Base-by-base conservation (phyloP, 1,140 invertebrate genomes). In the Hormaphis cornu region DNA sequence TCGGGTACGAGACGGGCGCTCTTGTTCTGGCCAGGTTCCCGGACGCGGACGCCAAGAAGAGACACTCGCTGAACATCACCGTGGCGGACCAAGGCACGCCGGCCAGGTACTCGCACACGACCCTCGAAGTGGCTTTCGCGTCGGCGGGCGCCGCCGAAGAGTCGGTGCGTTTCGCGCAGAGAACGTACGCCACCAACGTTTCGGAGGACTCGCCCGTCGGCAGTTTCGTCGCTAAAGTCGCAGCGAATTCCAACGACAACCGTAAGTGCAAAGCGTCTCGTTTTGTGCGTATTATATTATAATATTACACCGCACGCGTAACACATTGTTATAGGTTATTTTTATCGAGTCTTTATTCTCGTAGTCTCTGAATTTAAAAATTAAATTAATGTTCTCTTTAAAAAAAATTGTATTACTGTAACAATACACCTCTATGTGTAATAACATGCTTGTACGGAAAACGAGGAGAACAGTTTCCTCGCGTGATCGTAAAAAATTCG, bases 71-170 rank as follows among this genome's bases (percentile, higher is more conserved):
- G 12, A 86, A 89, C 75, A 83, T 94, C 8, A 88, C 85, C 0
- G 93, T 92, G 0, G 88, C 83, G 59, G 92, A 95, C 80, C 87
- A 91, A 73, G 92, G 91, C 0, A 77, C 78, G 37, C 89, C 89
- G 2, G 80, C 84, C 46, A 81, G 83, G 73, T 81, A 86, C 69
- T 81, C 83, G 20, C 80, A 85, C 50, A 82, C 85, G 72, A 81
- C 85, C 24, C 78, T 88, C 24, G 79, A 86, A 48, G 81, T 90
- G n/a, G 77, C 84, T 7, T 81, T 91, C 1, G 82, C 86, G 74
- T 87, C 88, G 69, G 86, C 87, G 1, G n/a, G n/a, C n/a, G n/a
- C 10, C 22, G 85, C 84, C 24, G 89, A 88, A 72, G 86, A 87
- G 75, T 85, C 89, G 5, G 95, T 94, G 0, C 83, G 86, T 73